Base-by-base conservation (phyloP, 2,113 vertebrate species). In the Furnarius figulus region DNA sequence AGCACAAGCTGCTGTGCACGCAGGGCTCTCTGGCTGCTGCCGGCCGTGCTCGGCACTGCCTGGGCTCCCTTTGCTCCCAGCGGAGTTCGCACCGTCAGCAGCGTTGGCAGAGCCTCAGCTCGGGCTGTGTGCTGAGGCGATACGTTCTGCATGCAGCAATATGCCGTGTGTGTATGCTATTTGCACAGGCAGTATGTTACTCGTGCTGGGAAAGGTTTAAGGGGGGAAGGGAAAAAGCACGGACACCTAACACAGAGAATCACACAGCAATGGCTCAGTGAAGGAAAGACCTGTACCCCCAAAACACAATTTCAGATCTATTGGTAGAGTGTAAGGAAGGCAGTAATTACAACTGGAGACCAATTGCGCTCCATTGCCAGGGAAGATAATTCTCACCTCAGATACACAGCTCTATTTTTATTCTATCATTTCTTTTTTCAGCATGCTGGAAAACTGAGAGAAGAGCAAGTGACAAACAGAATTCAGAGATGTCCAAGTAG, bases 361-460 rank as follows among this genome's bases (percentile, higher is more conserved):
- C 66, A 73, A 42, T 92, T 84, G 81, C 0, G 0, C 46, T 73
- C 23, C n/a, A 79, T 71, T 92, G 81, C 89, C 50, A 49, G 81
- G 47, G 88, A 96, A 92, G 83, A 86, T 92, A 82, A 87, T 94
- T 90, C 90, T 95, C 77, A 82, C 71, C 81, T 55, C 93, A 62
- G 79, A 93, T 63, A 68, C 75, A 56, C 68, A 78, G 80, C 72
- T 95, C 94, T 96, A 86, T 93, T 96, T 95, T 95, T 92, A 84
- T 86, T 84, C 80, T 31, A n/a, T 73, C 35, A 24, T 81, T 88
- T 96, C 79, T 87, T 77, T 94, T 95, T 94, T 59, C 78, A 78
- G 78, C 66, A n/a, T 24, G 66, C 92, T 78, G 90, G 77, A 90
- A 96, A 96, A 80, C 75, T 40, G 59, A 13, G 82, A 89, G 61